Conservation (phyloP, 2,797 vertebrate species). For the Phalanger gymnotis region DNA sequence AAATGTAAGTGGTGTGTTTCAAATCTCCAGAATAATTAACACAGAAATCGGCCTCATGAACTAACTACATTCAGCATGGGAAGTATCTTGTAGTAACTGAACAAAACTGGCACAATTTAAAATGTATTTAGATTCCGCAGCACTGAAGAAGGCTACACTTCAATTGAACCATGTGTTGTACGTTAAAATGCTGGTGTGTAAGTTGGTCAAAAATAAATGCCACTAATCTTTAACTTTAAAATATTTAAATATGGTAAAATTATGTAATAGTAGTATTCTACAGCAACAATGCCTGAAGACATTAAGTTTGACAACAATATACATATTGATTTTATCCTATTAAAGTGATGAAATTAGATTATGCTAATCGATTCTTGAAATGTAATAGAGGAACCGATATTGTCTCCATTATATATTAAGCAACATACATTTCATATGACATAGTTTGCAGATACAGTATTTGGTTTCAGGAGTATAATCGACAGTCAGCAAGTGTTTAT, state of each 20-base stretch:
- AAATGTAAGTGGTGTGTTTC: background rate
- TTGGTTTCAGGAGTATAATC: constrained; percentile 49
- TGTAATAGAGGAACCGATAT: constrained; percentile 65
- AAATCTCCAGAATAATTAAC: constrained; percentile 61
- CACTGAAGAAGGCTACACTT: constrained; percentile 54
- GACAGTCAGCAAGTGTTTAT: constrained; percentile 71
- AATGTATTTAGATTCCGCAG: constrained; percentile 61
- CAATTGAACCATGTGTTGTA: constrained; percentile 65
- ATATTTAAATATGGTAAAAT: constrained; percentile 75
- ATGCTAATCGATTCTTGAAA: constrained; percentile 77
- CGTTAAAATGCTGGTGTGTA: constrained; percentile 64
- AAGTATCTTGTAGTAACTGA: constrained; percentile 27
- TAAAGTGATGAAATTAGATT: constrained; percentile 79
- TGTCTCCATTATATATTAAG: constrained; percentile 69
- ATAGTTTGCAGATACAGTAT: constrained; percentile 59
- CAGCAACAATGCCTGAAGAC: constrained; percentile 76
- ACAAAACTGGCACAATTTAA: constrained; percentile 37
- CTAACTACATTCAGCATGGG: constrained; percentile 40
- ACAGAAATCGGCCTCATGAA: constrained; percentile 4
- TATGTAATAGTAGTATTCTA: constrained; percentile 69
- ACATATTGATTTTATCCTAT: constrained; percentile 73
- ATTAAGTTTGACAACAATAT: constrained; percentile 76
- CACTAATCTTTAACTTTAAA: constrained; percentile 63
- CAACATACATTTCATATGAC: constrained; percentile 66
- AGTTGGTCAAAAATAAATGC: constrained; percentile 76